phyloP scores from a whole-genome alignment of 2,113 vertebrate genomes.

The Phyllostomus hastatus region DNA sequence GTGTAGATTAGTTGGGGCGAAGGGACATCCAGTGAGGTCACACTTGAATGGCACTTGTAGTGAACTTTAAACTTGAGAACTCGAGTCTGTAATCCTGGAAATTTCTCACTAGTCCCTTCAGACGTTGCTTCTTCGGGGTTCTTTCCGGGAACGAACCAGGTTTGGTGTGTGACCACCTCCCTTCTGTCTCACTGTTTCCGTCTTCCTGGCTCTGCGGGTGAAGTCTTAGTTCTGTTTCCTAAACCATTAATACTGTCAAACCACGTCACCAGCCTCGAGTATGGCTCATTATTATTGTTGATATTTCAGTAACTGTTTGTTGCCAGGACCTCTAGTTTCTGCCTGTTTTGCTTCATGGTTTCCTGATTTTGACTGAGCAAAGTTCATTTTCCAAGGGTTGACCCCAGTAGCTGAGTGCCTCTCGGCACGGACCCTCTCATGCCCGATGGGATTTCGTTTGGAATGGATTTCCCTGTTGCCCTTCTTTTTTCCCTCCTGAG shows the following conservation, averaged over 20 bases:
- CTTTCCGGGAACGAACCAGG: neutral
- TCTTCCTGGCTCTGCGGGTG: neutral
- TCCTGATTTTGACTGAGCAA: neutral
- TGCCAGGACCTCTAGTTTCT: neutral
- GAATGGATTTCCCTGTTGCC: neutral
- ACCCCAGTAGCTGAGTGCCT: neutral
- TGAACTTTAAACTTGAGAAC: neutral
- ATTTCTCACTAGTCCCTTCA: neutral
- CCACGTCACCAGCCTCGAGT: neutral
- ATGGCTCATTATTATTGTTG: neutral
- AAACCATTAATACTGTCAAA: neutral
- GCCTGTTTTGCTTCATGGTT: neutral
- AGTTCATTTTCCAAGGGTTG: neutral
- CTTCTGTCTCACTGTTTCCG: neutral
- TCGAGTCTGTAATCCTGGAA: neutral
- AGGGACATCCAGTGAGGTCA: neutral
- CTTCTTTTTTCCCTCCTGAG: neutral
- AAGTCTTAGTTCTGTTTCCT: neutral
- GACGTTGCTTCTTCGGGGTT: neutral
- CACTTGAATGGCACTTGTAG: neutral
- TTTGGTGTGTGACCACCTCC: fast-evolving
- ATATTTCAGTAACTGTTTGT: neutral
- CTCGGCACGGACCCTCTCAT: neutral
- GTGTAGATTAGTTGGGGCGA: neutral
- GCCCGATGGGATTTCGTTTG: neutral